Evolutionary conservation across 2,888 invertebrate species (phyloP), one percentile per base, ranked within the genome.

Genomic region (Tiliacea aurago): DNA sequence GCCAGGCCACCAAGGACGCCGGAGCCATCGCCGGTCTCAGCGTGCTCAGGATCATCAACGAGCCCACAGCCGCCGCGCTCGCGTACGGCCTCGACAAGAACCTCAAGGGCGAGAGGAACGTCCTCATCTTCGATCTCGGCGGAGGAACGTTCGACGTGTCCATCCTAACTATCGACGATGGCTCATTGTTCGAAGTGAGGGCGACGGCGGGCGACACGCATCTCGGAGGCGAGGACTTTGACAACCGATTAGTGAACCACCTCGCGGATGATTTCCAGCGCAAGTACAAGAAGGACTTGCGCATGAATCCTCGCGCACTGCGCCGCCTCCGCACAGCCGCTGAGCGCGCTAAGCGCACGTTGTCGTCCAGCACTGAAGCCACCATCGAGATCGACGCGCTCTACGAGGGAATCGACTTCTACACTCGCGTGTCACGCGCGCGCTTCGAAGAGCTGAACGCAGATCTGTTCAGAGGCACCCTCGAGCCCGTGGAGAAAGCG

Each of bases 71-170:
- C 6, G 98, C 98, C 33, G 98, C 98, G 41, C 94, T 98, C 84
- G 98, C 98, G 33, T 98, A 99, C 90, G 98, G 99, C 20, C 94
- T 98, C 71, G 98, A 98, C 90, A 98, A 98, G 91, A 97, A 97
- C 90, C 95, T 98, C 33, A 97, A 97, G 90, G 98, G 98, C 28
- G 98, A 98, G 90, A 97, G 97, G 75, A 98, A 98, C 89, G 97
- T 98, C 5, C 93, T 98, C 61, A 98, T 98, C 87, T 98, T 98
- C 89, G 98, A 98, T 92, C 96, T 98, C 83, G 97, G 97, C 41
- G 99, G 99, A 82, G 99, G 98, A 64, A 99, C 98, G 67, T 99
- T 99, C 92, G 99, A 99, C 96, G 99, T 99, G 4, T 99, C 99
- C 66, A 98, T 99, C 85, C 95, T 99, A 37, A 97, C 98, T 69